Conservation (phyloP, 2,113 vertebrate genomes). For the Mastomys coucha region DNA sequence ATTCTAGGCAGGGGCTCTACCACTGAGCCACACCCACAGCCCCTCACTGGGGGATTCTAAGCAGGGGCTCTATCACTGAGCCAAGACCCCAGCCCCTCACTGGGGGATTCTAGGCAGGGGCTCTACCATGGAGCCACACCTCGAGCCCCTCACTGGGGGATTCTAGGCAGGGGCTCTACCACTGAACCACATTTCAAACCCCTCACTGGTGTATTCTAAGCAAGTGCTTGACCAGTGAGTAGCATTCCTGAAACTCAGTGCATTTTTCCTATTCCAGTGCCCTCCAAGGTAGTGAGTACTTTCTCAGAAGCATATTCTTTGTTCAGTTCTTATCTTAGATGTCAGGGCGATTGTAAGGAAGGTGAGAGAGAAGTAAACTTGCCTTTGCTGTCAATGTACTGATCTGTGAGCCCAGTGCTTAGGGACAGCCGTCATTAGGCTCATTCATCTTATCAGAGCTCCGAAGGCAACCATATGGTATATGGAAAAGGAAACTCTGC, state of each 20-base stretch:
- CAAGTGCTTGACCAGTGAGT: neutral
- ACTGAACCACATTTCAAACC: neutral
- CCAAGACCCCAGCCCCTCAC: neutral
- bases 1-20: neutral
- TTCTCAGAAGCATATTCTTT: neutral
- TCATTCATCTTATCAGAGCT: neutral
- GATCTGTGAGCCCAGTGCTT: neutral
- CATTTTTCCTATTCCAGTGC: neutral
- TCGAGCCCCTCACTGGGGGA: too few species aligned
- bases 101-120: neutral
- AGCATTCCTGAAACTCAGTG: neutral
- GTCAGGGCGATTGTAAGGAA: neutral
- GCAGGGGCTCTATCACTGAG: neutral
- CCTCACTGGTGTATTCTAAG: neutral
- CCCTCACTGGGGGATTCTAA: neutral
- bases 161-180: neutral
- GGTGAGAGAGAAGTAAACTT: neutral
- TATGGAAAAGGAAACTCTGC: neutral
- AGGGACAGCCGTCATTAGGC: accelerated
- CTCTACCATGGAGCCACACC: too few species aligned
- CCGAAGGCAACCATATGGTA: neutral
- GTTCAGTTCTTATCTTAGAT: neutral
- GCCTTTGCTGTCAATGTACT: neutral
- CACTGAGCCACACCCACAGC: neutral
- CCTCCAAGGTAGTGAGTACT: neutral